A percentile compares a stretch with the other conserved stretches of the same genome.
Conservation (phyloP, 2,797 vertebrate genomes). For the Anabacerthia variegaticeps region DNA sequence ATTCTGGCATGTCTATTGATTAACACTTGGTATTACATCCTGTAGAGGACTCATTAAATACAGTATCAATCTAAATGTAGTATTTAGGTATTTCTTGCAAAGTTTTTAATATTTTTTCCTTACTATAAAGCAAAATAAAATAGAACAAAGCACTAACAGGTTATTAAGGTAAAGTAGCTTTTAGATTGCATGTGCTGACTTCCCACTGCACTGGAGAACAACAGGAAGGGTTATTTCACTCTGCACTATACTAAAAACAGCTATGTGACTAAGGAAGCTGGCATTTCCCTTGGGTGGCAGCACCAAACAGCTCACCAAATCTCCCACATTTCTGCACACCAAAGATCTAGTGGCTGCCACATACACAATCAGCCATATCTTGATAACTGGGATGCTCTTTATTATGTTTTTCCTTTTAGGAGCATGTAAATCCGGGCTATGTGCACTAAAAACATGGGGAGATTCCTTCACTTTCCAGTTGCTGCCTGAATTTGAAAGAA, state of each 20-base stretch:
- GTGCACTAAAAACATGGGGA: neutral
- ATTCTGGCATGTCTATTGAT: slow-evolving; percentile 90
- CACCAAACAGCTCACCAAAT: neutral
- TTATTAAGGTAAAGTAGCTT: neutral
- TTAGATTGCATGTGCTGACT: neutral
- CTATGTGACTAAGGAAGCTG: neutral
- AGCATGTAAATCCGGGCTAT: neutral
- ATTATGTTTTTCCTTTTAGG: neutral
- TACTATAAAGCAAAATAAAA: neutral
- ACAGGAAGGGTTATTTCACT: neutral
- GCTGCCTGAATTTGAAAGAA: neutral
- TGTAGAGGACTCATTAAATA: slow-evolving; percentile 90
- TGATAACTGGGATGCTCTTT: neutral
- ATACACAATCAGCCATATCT: neutral
- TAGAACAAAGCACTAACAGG: neutral
- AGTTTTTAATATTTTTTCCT: slow-evolving; percentile 57
- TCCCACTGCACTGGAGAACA: neutral
- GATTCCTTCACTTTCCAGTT: neutral
- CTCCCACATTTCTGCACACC: neutral
- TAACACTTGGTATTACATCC: slow-evolving; percentile 92
- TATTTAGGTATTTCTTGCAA: slow-evolving; percentile 74
- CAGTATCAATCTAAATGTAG: slow-evolving; percentile 82
- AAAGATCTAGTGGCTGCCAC: neutral
- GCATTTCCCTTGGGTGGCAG: neutral
- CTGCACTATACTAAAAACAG: neutral